Conservation (phyloP, 30 jellyfish, hydroid and myxozoan genomes). For the Calvadosia cruxmelitensis region DNA sequence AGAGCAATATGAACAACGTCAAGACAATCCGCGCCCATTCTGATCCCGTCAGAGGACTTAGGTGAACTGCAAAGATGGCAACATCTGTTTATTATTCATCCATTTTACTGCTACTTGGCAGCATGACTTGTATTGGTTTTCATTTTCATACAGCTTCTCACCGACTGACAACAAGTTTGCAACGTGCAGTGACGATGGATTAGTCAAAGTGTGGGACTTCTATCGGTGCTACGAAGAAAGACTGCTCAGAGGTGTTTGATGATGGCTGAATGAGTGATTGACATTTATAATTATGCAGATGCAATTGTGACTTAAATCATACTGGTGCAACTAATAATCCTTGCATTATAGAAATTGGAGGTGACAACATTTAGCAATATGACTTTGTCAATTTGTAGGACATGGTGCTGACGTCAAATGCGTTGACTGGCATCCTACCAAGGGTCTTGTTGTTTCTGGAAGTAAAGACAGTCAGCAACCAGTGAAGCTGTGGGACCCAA, state of each 20-base stretch:
- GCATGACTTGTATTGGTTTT: too few relatives aligned
- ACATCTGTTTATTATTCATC: not conserved
- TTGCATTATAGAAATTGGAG: not conserved
- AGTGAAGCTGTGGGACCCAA: conserved; percentile 94
- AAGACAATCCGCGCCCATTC: conserved; percentile 75
- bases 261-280: too few relatives aligned
- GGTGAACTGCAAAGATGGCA: conserved; percentile 24
- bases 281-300: too few relatives aligned
- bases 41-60: conserved; percentile 91
- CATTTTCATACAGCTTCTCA: conserved; percentile 67
- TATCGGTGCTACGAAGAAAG: conserved; percentile 90
- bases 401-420: conserved; percentile 99
- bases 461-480: conserved; percentile 99
- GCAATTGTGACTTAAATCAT: too few relatives aligned
- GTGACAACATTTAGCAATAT: too few relatives aligned
- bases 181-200: conserved; percentile 97
- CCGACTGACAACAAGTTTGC: conserved; percentile 99
- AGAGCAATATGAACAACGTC: conserved; percentile 84
- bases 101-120: too few relatives aligned
- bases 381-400: too few relatives aligned
- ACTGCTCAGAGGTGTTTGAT: conserved; percentile 58
- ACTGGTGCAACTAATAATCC: not conserved
- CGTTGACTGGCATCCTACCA: conserved; percentile 96
- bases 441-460: conserved; percentile 92
- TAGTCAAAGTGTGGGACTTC: conserved; percentile 91